Evolutionary conservation across 2,888 invertebrate genomes (phyloP).

Genomic region (Patella depressa): DNA sequence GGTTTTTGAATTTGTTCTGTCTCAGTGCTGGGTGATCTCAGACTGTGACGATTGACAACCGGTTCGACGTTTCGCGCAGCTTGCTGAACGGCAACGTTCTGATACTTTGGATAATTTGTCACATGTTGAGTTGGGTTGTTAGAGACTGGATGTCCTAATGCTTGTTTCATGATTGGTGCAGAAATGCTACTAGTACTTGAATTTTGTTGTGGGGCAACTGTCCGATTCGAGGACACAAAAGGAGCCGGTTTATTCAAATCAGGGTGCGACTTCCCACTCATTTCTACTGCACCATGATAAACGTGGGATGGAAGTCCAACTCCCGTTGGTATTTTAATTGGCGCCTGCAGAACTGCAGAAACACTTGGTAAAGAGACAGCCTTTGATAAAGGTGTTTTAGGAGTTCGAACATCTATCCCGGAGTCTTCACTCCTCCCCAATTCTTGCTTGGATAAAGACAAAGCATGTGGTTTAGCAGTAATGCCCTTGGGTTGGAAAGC

Average conservation of each 20-base stretch:
- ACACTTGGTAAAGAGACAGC: slow-evolving; percentile 3
- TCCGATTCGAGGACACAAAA: neutral
- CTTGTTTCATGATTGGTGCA: slow-evolving; percentile 5
- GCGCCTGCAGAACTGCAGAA: neutral
- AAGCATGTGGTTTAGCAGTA: slow-evolving; percentile 34
- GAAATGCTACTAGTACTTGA: neutral
- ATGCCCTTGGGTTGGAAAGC: slow-evolving; percentile 30
- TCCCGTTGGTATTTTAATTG: neutral
- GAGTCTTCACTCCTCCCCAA: slow-evolving; percentile 58
- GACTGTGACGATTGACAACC: neutral
- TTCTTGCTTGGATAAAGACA: slow-evolving; percentile 53
- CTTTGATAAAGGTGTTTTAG: slow-evolving; percentile 37
- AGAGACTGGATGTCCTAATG: neutral
- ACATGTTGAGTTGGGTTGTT: neutral
- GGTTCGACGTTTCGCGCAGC: neutral
- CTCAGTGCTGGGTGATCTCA: neutral
- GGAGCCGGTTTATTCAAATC: neutral
- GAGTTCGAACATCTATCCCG: slow-evolving; percentile 60
- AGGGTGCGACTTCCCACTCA: neutral
- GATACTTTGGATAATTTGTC: neutral
- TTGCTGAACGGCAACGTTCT: neutral
- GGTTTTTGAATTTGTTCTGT: neutral
- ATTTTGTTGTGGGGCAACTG: neutral
- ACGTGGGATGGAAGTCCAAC: neutral
- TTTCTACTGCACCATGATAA: neutral